A percentile compares a stretch with the other conserved stretches of the same genome.
Conservation (phyloP, 2,888 invertebrate genomes). For the Troilus luridus region DNA sequence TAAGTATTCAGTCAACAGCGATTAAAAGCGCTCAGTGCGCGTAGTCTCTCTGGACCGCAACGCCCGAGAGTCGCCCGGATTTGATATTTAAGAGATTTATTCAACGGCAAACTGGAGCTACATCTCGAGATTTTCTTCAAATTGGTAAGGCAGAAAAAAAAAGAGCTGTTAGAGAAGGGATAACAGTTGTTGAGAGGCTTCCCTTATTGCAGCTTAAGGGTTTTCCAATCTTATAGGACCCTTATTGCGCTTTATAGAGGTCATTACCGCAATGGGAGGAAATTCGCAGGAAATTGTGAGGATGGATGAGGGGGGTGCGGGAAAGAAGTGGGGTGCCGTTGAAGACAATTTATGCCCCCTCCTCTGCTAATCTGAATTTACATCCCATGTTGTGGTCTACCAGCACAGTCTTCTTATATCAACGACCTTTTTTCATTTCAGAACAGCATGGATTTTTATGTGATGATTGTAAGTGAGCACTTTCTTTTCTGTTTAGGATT, state of each 20-base stretch:
- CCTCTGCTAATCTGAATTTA: conserved; percentile 35
- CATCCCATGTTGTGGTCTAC: background rate
- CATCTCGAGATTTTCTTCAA: too few relatives aligned
- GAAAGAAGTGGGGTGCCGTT: conserved; percentile 30
- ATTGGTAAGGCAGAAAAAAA: background rate
- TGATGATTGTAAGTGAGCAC: background rate
- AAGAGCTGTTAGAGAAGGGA: background rate
- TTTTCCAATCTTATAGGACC: conserved; percentile 41
- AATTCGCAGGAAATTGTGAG: conserved; percentile 39
- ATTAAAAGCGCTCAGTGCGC: too few relatives aligned
- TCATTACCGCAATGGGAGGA: conserved; percentile 44
- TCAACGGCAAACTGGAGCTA: too few relatives aligned
- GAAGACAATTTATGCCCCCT: conserved; percentile 41
- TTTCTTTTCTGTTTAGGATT: too few relatives aligned
- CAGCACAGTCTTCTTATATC: background rate
- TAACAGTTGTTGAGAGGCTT: background rate
- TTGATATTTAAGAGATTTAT: too few relatives aligned
- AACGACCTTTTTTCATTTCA: background rate
- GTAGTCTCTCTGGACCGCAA: too few relatives aligned
- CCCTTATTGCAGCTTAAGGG: conserved; percentile 27
- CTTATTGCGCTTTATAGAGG: conserved; percentile 40
- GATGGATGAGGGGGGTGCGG: background rate
- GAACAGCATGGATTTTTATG: background rate
- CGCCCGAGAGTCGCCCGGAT: too few relatives aligned
- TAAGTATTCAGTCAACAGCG: too few relatives aligned